Conservation (phyloP, 1,140 invertebrate genomes). For the Papilio polyxenes region DNA sequence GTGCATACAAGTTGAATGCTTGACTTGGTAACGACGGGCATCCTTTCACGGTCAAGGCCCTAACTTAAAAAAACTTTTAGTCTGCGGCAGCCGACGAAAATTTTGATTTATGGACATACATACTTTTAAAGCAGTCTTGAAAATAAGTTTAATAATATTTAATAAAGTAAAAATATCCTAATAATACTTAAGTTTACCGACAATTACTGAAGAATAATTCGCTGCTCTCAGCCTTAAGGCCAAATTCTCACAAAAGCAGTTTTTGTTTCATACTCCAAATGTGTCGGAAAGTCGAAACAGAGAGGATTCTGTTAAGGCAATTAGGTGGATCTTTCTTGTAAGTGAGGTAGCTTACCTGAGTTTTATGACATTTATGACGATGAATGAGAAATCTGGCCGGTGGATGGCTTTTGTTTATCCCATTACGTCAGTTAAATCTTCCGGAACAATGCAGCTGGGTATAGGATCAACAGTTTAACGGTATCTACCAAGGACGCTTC, state of each 20-base stretch:
- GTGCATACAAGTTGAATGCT: constrained; percentile 72
- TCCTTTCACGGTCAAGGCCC: constrained; percentile 31
- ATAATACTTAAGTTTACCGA: constrained; percentile 48
- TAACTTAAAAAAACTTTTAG: constrained; percentile 4
- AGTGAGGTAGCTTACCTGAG: constrained; percentile 74
- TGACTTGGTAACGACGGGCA: constrained; percentile 66
- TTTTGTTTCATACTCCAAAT: constrained; percentile 60
- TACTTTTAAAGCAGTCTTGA: background rate
- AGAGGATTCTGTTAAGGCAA: constrained; percentile 66
- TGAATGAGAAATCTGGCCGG: constrained; percentile 55
- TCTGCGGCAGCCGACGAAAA: background rate
- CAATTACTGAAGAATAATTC: constrained; percentile 52
- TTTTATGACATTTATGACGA: constrained; percentile 64
- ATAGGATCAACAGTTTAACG: constrained; percentile 72
- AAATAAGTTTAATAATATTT: background rate
- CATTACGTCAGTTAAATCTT: constrained; percentile 71
- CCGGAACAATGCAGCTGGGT: constrained; percentile 56
- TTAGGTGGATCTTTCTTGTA: constrained; percentile 67
- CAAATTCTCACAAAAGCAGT: constrained; percentile 46
- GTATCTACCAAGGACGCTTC: constrained; percentile 50
- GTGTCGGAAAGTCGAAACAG: constrained; percentile 62
- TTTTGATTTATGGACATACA: background rate
- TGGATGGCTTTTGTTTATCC: constrained; percentile 62
- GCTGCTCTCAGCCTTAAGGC: constrained; percentile 55
- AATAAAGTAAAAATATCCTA: background rate